These are phyloP conservation scores for Anoplophora glabripennis DNA, from an alignment of 1,140 invertebrate genomes.

Conservation along the genomic window DNA sequence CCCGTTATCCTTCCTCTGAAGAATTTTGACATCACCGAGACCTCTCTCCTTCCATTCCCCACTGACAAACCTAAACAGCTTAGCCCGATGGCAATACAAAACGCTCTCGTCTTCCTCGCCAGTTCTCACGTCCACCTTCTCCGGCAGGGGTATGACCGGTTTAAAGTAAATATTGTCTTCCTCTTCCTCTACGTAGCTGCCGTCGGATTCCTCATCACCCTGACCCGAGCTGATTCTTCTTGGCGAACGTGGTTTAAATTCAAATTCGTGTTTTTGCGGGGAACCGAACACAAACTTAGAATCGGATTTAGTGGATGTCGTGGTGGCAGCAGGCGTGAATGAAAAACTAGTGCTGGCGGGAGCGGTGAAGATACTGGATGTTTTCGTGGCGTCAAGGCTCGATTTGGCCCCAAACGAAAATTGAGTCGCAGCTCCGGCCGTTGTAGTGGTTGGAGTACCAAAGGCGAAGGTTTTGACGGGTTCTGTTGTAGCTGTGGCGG, in stretches of 20 bases:
- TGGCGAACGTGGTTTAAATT: slow-evolving; percentile 44
- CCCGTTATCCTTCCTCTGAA: slow-evolving; percentile 65
- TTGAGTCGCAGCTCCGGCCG: not conserved
- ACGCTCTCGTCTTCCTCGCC: slow-evolving; percentile 81
- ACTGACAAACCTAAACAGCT: slow-evolving; percentile 69
- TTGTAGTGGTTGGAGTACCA: not conserved
- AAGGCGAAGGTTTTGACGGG: not conserved
- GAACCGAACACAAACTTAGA: slow-evolving; percentile 43
- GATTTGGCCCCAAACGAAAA: slow-evolving; percentile 12
- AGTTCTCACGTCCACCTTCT: slow-evolving; percentile 80
- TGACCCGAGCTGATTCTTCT: slow-evolving; percentile 32
- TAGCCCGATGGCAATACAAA: slow-evolving; percentile 73
- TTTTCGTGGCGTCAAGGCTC: not conserved
- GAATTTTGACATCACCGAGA: slow-evolving; percentile 81
- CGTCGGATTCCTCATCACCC: slow-evolving; percentile 59
- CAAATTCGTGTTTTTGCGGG: slow-evolving; percentile 44
- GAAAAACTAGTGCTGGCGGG: slow-evolving; percentile 24
- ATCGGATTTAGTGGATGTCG: slow-evolving; percentile 20
- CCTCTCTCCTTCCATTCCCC: slow-evolving; percentile 90
- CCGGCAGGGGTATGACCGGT: slow-evolving; percentile 78
- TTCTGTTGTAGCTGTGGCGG: slow-evolving; percentile 9
- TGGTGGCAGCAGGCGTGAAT: slow-evolving; percentile 16
- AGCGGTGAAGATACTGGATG: slow-evolving; percentile 7
- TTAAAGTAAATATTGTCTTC: slow-evolving; percentile 72
- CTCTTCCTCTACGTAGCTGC: slow-evolving; percentile 63